Percentiles rank a stretch among this genome's conserved stretches.
Evolutionary conservation across 2,113 vertebrate genomes (phyloP).

Genomic region (Pogona vitticeps): DNA sequence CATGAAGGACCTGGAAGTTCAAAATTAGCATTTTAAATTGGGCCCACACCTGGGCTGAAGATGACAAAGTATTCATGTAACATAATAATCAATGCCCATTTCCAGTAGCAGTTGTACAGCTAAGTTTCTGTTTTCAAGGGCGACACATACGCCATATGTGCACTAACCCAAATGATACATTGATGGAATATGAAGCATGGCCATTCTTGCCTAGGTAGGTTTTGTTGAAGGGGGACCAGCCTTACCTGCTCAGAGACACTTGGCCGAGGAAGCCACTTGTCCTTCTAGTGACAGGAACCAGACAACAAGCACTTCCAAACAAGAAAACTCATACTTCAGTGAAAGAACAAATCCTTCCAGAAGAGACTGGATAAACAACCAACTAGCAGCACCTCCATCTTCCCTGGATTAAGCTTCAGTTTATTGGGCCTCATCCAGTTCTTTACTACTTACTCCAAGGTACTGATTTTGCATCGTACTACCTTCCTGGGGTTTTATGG

Average conservation of each 20-base stretch:
- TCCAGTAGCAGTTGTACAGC: too few species aligned
- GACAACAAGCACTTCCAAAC: not conserved
- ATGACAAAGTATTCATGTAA: too few species aligned
- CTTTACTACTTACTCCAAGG: not conserved
- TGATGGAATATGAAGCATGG: not conserved
- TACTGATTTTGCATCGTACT: not conserved
- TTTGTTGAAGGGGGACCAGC: too few species aligned
- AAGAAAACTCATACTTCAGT: not conserved
- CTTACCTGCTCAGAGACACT: not conserved
- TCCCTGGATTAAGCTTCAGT: not conserved
- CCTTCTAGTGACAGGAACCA: not conserved
- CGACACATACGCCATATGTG: not conserved
- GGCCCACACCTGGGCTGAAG: not conserved
- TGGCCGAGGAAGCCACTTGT: not conserved
- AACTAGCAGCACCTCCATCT: not conserved
- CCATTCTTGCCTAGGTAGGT: not conserved
- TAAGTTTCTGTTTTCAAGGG: not conserved
- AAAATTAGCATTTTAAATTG: not conserved
- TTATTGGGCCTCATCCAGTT: not conserved
- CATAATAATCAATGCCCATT: too few species aligned
- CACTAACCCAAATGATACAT: not conserved
- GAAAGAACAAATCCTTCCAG: not conserved
- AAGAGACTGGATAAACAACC: not conserved
- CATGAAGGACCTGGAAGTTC: not conserved
- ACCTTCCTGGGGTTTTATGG: not conserved